phyloP scores from a whole-genome alignment of 2,888 invertebrate species.

The Rhyacophila evoluta region DNA sequence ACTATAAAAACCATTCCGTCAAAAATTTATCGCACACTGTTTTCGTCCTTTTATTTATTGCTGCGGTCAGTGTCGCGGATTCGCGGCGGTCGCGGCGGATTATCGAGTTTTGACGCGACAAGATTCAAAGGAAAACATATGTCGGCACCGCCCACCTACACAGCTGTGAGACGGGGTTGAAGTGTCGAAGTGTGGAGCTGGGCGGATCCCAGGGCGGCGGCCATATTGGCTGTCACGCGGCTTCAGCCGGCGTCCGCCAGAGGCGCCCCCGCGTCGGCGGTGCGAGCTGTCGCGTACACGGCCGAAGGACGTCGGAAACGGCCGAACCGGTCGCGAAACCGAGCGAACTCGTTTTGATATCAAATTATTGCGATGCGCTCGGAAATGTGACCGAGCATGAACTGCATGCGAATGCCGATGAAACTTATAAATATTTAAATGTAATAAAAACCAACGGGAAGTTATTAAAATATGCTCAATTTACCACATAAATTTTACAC shows the following conservation, averaged over 20 bases:
- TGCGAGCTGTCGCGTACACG: slow-evolving; percentile 29
- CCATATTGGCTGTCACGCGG: slow-evolving; percentile 44
- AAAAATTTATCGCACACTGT: background rate
- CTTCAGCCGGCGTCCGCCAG: slow-evolving; percentile 40
- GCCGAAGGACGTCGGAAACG: slow-evolving; percentile 28
- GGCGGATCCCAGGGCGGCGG: slow-evolving; percentile 29
- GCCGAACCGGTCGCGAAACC: slow-evolving; percentile 11
- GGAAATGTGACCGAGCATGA: slow-evolving; percentile 9
- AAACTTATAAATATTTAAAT: background rate
- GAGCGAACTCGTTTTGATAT: slow-evolving; percentile 19
- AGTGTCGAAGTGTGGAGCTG: slow-evolving; percentile 26
- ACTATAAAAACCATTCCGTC: slow-evolving; percentile 28
- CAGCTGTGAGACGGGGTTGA: slow-evolving; percentile 42
- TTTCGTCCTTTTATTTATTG: background rate
- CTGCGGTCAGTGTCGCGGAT: background rate
- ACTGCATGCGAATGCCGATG: slow-evolving; percentile 5
- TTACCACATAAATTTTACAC: too few species aligned
- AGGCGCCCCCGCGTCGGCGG: slow-evolving; percentile 38
- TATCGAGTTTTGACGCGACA: slow-evolving; percentile 11
- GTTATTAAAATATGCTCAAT: background rate
- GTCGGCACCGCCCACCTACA: slow-evolving; percentile 52
- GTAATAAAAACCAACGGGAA: background rate
- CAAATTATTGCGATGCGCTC: slow-evolving; percentile 9
- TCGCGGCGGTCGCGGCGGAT: background rate
- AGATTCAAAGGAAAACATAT: slow-evolving; percentile 44